Evolutionary conservation across 2,797 vertebrate genomes (phyloP).

Genomic region (Falco concolor): DNA sequence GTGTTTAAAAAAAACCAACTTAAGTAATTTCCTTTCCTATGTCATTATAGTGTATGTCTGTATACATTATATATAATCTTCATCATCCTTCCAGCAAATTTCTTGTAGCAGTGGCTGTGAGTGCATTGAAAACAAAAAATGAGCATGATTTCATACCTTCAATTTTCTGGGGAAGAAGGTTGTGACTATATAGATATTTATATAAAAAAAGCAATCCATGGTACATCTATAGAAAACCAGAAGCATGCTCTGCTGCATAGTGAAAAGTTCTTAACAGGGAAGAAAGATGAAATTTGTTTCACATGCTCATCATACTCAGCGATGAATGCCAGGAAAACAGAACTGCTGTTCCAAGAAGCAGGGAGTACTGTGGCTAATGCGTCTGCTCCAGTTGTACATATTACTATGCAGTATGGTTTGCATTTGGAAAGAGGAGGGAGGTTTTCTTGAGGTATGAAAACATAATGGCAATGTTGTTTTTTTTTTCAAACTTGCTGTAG

Average conservation of each 20-base stretch:
- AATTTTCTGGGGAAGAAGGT: background rate
- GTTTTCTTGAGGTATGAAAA: background rate
- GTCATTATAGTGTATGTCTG: background rate
- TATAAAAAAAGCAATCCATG: background rate
- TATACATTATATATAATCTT: background rate
- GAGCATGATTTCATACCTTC: background rate
- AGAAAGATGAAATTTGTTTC: background rate
- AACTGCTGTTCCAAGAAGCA: background rate
- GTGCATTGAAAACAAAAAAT: background rate
- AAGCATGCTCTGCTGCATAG: background rate
- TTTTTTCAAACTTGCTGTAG: background rate
- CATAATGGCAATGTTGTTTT: fast-evolving
- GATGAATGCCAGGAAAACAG: background rate
- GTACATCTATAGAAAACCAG: background rate
- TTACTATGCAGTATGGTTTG: background rate
- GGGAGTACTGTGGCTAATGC: background rate
- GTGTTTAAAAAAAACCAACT: background rate
- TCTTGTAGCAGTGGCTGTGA: background rate
- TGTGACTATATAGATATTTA: background rate
- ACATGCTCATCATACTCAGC: background rate
- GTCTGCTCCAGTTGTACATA: fast-evolving
- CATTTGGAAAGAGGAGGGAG: background rate
- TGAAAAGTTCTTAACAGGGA: background rate
- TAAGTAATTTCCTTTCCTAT: background rate
- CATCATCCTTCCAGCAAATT: background rate